phyloP scores from a whole-genome alignment of 1,140 invertebrate genomes.

The Marisa cornuarietis region DNA sequence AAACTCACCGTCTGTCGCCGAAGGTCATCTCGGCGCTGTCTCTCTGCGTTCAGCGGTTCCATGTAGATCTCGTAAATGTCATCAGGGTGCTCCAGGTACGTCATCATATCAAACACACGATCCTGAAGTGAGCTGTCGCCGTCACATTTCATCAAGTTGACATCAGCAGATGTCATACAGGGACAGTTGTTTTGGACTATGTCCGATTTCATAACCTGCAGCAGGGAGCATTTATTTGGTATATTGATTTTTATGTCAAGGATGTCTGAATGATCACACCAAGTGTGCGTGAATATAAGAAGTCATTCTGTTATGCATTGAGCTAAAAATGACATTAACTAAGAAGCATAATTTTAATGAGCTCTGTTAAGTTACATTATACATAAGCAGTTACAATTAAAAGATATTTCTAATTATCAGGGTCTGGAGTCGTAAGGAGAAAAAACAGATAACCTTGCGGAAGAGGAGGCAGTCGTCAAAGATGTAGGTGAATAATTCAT shows the following conservation, averaged over 20 bases:
- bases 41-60: conserved; percentile 23
- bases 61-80: conserved; percentile 40
- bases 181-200: conserved; percentile 32
- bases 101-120: conserved; percentile 35
- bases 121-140: conserved; percentile 33
- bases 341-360: no score
- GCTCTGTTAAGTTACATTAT: not conserved
- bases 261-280: not conserved
- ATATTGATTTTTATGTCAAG: not conserved
- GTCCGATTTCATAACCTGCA: conserved; percentile 29
- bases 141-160: conserved; percentile 39
- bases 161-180: conserved; percentile 28
- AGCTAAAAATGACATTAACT: not conserved
- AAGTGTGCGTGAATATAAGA: not conserved
- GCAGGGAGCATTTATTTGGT: not conserved
- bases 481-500: conserved; percentile 36
- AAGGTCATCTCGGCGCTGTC: conserved; percentile 17
- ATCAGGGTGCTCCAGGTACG: conserved; percentile 36
- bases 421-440: not conserved
- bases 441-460: conserved; percentile 14
- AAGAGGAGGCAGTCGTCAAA: conserved; percentile 39
- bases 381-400: no score
- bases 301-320: not conserved
- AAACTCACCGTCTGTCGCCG: conserved; percentile 34
- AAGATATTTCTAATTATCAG: no score